Percentiles rank a stretch among this genome's conserved stretches.
phyloP scores from a whole-genome alignment of 1,140 invertebrate genomes.

The Octopus sinensis region DNA sequence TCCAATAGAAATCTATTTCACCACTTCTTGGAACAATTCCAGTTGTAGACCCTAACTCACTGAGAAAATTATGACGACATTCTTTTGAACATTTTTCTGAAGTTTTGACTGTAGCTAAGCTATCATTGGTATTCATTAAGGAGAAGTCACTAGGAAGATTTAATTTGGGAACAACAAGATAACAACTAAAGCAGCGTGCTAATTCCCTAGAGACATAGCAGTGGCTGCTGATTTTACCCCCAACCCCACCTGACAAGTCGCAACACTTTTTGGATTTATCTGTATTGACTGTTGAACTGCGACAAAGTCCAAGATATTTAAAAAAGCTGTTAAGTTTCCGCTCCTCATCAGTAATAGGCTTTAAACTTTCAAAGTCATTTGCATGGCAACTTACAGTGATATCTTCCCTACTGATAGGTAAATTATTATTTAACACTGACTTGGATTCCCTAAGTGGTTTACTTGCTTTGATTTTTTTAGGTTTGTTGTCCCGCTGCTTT shows the following conservation, averaged over 20 bases:
- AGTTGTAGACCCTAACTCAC: background rate
- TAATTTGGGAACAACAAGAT: background rate
- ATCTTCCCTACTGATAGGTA: background rate
- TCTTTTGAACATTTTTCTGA: background rate
- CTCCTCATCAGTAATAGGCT: background rate
- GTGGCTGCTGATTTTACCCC: background rate
- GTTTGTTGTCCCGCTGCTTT: background rate
- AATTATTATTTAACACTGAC: too few relatives aligned
- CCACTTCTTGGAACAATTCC: background rate
- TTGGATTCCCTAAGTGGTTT: too few relatives aligned
- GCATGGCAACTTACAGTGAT: slow-evolving; percentile 7
- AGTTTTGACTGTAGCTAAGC: background rate
- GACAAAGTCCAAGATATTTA: slow-evolving; percentile 3
- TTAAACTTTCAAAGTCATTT: background rate
- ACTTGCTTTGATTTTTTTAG: too few relatives aligned
- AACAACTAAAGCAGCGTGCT: slow-evolving; percentile 1
- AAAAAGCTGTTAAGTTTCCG: background rate
- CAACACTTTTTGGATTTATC: background rate
- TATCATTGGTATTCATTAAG: background rate
- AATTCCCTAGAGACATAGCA: background rate
- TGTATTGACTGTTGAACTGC: background rate
- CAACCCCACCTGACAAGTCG: background rate
- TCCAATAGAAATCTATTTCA: background rate
- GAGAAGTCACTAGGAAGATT: background rate
- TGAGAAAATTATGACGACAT: background rate